Evolutionary conservation across 2,113 vertebrate genomes (phyloP).

Genomic region (Onychorhynchus coronatus): DNA sequence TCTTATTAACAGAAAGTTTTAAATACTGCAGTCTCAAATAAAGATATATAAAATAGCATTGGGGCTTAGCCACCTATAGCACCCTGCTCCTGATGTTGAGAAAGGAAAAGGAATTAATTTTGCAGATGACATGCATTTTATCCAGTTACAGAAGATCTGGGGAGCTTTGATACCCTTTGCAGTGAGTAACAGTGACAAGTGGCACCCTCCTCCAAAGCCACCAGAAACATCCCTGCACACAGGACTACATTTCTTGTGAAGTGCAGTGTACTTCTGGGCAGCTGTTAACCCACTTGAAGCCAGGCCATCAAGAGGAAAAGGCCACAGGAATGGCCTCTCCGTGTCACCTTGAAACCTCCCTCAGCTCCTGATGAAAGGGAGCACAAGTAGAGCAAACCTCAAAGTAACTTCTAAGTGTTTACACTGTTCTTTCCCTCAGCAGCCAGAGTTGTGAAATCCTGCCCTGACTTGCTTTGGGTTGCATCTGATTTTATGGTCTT

Average conservation of each 20-base stretch:
- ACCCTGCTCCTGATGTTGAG: neutral
- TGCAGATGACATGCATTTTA: neutral
- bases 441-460: neutral
- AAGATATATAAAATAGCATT: neutral
- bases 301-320: neutral
- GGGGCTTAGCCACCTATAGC: neutral
- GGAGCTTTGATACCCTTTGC: neutral
- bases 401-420: neutral
- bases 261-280: neutral
- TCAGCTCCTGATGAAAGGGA: neutral
- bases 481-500: neutral
- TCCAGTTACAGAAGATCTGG: neutral
- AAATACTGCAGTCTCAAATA: neutral
- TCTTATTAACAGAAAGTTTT: slow-evolving; percentile 12
- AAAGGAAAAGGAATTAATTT: neutral
- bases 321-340: neutral
- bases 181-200: neutral
- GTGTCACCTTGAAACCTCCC: neutral
- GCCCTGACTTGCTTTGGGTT: neutral
- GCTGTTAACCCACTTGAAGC: neutral
- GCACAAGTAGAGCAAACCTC: neutral
- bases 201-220: neutral
- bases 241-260: neutral
- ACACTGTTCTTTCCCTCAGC: neutral
- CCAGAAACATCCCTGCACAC: neutral